Base-by-base conservation (phyloP, 2,113 vertebrate species). In the Archilochus colubris region DNA sequence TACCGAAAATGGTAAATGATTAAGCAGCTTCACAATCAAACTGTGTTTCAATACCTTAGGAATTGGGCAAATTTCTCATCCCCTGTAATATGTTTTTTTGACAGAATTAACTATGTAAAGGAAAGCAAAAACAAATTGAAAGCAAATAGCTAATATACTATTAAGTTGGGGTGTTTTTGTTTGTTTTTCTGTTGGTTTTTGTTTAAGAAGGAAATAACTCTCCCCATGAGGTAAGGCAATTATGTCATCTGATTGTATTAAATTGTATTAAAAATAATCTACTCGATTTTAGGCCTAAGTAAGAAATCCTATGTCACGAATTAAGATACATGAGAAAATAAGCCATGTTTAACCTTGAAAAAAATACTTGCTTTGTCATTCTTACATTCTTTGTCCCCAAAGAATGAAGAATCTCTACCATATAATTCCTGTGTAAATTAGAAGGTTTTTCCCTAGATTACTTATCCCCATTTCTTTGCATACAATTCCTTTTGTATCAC, bases 141-240 rank as follows among this genome's bases (percentile, higher is more conserved):
- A 97, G 81, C 84, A 97, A 95, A 74, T 48, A 93, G 73, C 69
- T 75, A 92, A 94, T 55, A 63, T 30, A 38, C 36, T 95, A 94
- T 79, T 67, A 64, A 89, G 67, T 72, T 40, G 40, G 40, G 40
- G 89, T 92, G 18, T 12, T 10, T 14, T 46, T 20, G 16, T 46
- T 46, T 46, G 15, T 15, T 46, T 20, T 46, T 46, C 18, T 46
- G 15, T 46, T 46, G 19, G 12, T 46, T 46, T 53, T 21, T 33
- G 7, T 33, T 82, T 96, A 93, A 82, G 82, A 63, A 85, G 91
- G 88, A 96, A 96, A 46, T 89, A 96, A 95, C 64, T 94, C 61
- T 95, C 96, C 92, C 91, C 33, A 88, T 95, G 96, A 98, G 96
- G 96, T 98, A 98, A 98, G 97, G 98, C 97, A 97, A 97, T 93